Conservation (phyloP, 2,888 invertebrate genomes). For the Tiliacea aurago region DNA sequence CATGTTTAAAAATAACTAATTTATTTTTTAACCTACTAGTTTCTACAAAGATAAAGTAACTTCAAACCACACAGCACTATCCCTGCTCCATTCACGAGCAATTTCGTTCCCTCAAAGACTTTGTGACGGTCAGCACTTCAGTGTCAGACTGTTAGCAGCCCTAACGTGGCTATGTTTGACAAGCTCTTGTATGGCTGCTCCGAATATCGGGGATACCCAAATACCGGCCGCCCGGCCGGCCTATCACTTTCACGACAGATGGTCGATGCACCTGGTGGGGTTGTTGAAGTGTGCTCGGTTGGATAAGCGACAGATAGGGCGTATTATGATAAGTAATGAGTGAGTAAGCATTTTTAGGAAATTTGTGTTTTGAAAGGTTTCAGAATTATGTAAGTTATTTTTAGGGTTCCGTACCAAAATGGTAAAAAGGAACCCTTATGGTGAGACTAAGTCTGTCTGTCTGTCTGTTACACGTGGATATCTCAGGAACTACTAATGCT, state of each 20-base stretch:
- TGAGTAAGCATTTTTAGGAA: background rate
- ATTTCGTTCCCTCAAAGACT: conserved; percentile 10
- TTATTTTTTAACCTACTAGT: too few species aligned
- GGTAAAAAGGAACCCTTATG: too few species aligned
- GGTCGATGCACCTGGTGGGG: conserved; percentile 38
- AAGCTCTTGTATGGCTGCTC: conserved; percentile 28
- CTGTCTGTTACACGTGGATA: too few species aligned
- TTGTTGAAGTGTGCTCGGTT: background rate
- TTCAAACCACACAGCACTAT: background rate
- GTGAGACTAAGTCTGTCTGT: too few species aligned
- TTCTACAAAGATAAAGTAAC: background rate
- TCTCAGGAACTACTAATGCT: too few species aligned
- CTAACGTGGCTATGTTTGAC: conserved; percentile 24
- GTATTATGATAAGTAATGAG: background rate
- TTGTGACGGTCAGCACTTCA: conserved; percentile 1
- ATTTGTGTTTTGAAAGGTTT: background rate
- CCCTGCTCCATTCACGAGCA: background rate
- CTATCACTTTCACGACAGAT: conserved; percentile 42
- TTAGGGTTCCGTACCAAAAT: too few species aligned
- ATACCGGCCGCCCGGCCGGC: background rate
- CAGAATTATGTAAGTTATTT: background rate
- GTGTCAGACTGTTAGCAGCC: conserved; percentile 14
- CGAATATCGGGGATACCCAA: conserved; percentile 6
- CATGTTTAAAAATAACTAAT: background rate
- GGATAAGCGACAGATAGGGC: background rate